A percentile compares a stretch with the other conserved stretches of the same genome.
Evolutionary conservation across 2,888 invertebrate genomes (phyloP).

Genomic region (Drosophila pseudotakahashii): DNA sequence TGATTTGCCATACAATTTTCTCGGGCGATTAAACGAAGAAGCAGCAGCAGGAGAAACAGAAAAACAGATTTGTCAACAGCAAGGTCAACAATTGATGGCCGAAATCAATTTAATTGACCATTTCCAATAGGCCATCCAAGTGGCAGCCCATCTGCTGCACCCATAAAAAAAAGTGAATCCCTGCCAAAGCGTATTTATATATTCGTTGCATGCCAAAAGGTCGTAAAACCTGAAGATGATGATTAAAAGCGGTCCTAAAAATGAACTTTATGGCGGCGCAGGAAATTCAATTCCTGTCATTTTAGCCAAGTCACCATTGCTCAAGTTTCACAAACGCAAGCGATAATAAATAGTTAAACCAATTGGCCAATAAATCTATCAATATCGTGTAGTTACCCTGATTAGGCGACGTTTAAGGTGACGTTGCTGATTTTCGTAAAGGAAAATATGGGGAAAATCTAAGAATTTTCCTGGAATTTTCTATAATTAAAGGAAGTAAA

Average conservation of each 20-base stretch:
- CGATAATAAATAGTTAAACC: conserved; percentile 20
- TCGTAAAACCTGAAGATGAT: conserved; percentile 35
- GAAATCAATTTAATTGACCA: conserved; percentile 45
- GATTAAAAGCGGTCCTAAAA: conserved; percentile 24
- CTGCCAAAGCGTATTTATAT: conserved; percentile 39
- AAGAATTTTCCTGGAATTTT: background rate
- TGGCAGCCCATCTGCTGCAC: conserved; percentile 37
- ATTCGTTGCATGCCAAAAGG: conserved; percentile 43
- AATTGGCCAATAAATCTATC: conserved; percentile 17
- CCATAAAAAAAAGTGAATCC: conserved; percentile 28
- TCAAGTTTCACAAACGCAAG: conserved; percentile 14
- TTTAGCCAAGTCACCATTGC: background rate
- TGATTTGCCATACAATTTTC: conserved; percentile 47
- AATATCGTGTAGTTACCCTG: background rate
- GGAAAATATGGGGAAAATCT: background rate
- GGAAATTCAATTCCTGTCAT: conserved; percentile 14
- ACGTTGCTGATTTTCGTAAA: conserved; percentile 1
- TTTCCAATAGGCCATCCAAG: conserved; percentile 32
- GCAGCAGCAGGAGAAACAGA: background rate
- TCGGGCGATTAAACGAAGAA: conserved; percentile 32
- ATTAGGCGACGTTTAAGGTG: conserved; percentile 5
- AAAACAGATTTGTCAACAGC: conserved; percentile 45
- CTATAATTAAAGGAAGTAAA: background rate
- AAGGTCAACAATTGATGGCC: conserved; percentile 43
- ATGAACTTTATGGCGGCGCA: background rate